Evolutionary conservation across 2,888 invertebrate species (phyloP).

Genomic region (Stenolophus ochropezus): DNA sequence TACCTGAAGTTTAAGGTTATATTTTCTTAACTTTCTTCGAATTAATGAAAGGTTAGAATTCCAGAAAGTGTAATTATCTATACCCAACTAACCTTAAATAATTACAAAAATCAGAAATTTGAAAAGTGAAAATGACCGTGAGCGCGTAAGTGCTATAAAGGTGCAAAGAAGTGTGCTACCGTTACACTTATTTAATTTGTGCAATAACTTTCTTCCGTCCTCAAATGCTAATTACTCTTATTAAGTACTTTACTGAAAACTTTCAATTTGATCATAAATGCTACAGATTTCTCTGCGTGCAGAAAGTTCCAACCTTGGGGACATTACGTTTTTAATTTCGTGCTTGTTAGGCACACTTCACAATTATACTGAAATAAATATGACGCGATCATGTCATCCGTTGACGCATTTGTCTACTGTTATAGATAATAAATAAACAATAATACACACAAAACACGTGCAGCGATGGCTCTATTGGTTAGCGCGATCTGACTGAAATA

Average conservation of each 20-base stretch:
- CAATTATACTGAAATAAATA: no score
- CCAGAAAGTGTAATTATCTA: neutral
- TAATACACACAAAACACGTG: no score
- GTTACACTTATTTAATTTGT: slow-evolving; percentile 45
- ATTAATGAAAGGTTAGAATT: neutral
- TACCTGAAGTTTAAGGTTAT: neutral
- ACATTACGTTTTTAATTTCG: slow-evolving; percentile 5
- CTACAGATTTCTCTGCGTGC: slow-evolving; percentile 19
- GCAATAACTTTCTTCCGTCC: slow-evolving; percentile 50
- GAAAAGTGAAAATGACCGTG: neutral
- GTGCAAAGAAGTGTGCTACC: slow-evolving; percentile 42
- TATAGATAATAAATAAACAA: no score
- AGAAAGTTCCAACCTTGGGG: slow-evolving; percentile 18
- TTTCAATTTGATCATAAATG: slow-evolving; percentile 36
- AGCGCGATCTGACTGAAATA: no score
- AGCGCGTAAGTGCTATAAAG: slow-evolving; percentile 7
- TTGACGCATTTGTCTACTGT: no score
- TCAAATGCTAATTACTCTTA: slow-evolving; percentile 53
- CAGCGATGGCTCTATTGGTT: no score
- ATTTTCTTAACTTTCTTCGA: neutral
- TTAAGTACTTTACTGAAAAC: slow-evolving; percentile 50
- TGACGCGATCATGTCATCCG: no score
- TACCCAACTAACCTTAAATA: neutral
- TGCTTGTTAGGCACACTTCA: no score
- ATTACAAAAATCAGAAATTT: neutral